These are phyloP conservation scores for Thryonomys swinderianus DNA, from an alignment of 2,113 vertebrate genomes.

Conservation along the genomic window DNA sequence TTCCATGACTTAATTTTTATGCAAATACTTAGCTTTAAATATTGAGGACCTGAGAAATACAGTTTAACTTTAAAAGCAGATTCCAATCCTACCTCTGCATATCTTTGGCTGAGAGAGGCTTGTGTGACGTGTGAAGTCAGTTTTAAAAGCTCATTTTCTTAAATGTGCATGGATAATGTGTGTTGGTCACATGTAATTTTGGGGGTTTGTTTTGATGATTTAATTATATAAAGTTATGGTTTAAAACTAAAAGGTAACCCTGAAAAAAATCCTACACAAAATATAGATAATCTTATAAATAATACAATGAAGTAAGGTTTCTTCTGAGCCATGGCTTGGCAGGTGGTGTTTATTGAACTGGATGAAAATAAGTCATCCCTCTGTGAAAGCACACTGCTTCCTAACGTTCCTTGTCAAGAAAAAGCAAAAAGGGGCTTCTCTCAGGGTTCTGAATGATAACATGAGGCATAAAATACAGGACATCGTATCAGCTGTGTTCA, in stretches of 20 bases:
- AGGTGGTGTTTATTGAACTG: neutral
- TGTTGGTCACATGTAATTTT: neutral
- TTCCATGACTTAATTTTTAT: neutral
- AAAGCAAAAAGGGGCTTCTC: neutral
- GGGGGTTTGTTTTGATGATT: neutral
- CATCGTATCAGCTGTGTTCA: neutral
- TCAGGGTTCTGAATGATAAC: neutral
- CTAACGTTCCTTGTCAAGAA: neutral
- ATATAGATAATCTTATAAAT: neutral
- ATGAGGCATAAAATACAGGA: neutral
- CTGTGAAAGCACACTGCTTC: neutral
- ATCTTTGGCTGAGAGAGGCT: neutral
- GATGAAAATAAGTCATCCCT: neutral
- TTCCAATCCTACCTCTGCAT: slow-evolving; percentile 6
- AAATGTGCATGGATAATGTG: neutral
- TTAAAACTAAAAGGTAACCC: neutral
- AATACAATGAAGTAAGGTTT: neutral
- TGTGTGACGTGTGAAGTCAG: neutral
- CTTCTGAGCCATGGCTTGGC: neutral
- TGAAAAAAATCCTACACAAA: neutral
- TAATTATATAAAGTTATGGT: neutral
- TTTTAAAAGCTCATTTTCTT: neutral
- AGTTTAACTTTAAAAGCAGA: neutral
- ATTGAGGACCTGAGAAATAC: neutral
- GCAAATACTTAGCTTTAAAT: neutral